A percentile compares a stretch with the other conserved stretches of the same genome.
phyloP scores from a whole-genome alignment of 2,888 invertebrate genomes.

The Leptopterna dolabrata region DNA sequence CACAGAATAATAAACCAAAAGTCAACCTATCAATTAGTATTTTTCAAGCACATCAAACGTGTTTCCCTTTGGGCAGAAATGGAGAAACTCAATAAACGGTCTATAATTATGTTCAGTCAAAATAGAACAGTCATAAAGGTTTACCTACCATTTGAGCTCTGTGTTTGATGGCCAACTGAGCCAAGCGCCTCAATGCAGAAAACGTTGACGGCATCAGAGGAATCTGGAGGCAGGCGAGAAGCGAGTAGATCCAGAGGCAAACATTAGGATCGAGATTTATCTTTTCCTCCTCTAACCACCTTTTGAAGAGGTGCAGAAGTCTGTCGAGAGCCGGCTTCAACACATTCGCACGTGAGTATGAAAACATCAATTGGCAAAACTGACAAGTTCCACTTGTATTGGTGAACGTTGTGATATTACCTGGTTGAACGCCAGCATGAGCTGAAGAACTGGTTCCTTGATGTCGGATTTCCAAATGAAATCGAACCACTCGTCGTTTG shows the following conservation, averaged over 20 bases:
- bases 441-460: slow-evolving; percentile 26
- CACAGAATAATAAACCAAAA: too few relatives aligned
- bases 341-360: background rate
- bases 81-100: too few relatives aligned
- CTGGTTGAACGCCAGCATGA: slow-evolving; percentile 33
- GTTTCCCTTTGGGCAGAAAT: too few relatives aligned
- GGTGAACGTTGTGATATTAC: slow-evolving; percentile 3
- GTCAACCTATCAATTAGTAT: too few relatives aligned
- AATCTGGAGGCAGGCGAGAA: slow-evolving; percentile 74
- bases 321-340: slow-evolving; percentile 45
- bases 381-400: background rate
- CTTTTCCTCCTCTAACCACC: slow-evolving; percentile 68
- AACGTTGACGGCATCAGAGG: slow-evolving; percentile 78
- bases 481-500: slow-evolving; percentile 32
- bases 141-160: slow-evolving; percentile 22
- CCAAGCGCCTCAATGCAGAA: slow-evolving; percentile 74
- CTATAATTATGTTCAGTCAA: too few relatives aligned
- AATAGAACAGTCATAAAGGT: background rate
- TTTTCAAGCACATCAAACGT: too few relatives aligned
- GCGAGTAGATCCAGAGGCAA: slow-evolving; percentile 77
- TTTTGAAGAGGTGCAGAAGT: slow-evolving; percentile 62
- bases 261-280: slow-evolving; percentile 68
- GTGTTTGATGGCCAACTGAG: slow-evolving; percentile 68
- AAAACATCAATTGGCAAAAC: background rate
- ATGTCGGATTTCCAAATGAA: slow-evolving; percentile 15